Percentiles rank a stretch among this genome's conserved stretches.
These are phyloP conservation scores for Alexandromys oeconomus DNA, from an alignment of 2,797 vertebrate species.

Conservation along the genomic window DNA sequence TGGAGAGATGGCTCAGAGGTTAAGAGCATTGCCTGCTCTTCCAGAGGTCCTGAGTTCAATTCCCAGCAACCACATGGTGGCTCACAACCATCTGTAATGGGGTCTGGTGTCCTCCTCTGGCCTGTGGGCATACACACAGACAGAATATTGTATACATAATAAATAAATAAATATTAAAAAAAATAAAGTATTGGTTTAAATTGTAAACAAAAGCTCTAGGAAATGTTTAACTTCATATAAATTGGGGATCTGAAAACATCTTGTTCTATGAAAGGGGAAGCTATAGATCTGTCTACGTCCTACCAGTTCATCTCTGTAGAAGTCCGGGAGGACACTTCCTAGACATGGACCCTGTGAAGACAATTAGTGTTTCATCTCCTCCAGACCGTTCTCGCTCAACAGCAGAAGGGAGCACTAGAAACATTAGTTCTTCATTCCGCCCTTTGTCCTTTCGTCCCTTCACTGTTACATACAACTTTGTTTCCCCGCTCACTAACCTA, in stretches of 20 bases:
- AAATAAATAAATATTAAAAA: too few species aligned
- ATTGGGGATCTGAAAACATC: constrained; percentile 50
- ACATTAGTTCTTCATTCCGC: not conserved
- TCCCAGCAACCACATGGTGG: too few species aligned
- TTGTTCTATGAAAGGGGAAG: not conserved
- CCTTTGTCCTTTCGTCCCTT: not conserved
- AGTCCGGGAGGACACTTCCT: not conserved
- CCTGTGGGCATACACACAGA: too few species aligned
- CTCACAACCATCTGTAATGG: too few species aligned
- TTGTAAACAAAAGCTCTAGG: constrained; percentile 31
- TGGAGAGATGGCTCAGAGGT: too few species aligned
- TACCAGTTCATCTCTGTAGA: not conserved
- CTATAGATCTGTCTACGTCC: not conserved
- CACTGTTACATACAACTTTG: not conserved
- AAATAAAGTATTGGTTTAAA: constrained; percentile 14
- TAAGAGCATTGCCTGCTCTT: too few species aligned
- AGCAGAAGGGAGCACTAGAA: not conserved
- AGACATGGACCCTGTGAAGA: too few species aligned
- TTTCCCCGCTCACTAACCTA: not conserved
- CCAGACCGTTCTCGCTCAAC: not conserved
- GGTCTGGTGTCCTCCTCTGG: too few species aligned
- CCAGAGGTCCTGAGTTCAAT: too few species aligned
- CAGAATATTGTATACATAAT: too few species aligned
- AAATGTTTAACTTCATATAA: constrained; percentile 23
- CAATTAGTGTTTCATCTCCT: not conserved